These are phyloP conservation scores for Pipistrellus nathusii DNA, from an alignment of 2,797 vertebrate genomes.

Conservation along the genomic window DNA sequence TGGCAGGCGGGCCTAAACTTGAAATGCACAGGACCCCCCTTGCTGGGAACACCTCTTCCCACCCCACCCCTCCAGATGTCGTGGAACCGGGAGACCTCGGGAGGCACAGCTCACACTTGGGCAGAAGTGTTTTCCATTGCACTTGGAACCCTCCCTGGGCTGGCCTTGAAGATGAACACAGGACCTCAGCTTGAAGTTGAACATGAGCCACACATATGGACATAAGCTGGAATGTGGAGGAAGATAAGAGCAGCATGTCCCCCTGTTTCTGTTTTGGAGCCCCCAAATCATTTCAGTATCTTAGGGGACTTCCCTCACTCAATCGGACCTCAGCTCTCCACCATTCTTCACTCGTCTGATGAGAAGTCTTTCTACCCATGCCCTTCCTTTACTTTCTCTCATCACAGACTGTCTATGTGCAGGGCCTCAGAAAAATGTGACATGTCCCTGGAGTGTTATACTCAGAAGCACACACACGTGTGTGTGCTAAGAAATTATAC, in stretches of 20 bases:
- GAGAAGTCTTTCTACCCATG: background rate
- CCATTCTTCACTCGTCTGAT: background rate
- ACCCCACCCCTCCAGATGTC: too few species aligned
- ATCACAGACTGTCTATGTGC: background rate
- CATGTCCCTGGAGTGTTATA: background rate
- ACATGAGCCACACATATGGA: background rate
- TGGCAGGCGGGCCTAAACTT: background rate
- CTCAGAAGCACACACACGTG: background rate
- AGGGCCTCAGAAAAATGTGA: slow-evolving; percentile 53
- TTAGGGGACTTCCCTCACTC: background rate
- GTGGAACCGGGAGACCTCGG: background rate
- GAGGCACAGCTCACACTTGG: background rate
- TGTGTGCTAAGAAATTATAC: slow-evolving; percentile 24
- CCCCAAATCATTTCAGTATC: background rate
- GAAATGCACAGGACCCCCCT: background rate
- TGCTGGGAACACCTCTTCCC: background rate
- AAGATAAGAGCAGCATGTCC: too few species aligned
- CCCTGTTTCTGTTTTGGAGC: background rate
- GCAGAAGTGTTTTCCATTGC: background rate
- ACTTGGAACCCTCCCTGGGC: background rate
- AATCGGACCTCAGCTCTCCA: background rate
- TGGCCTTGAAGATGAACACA: slow-evolving; percentile 11
- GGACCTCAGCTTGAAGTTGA: background rate
- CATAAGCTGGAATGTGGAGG: background rate
- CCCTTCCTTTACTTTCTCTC: background rate